Percentiles rank a stretch among this genome's conserved stretches.
These are phyloP conservation scores for Leptinotarsa haldemani DNA, from an alignment of 2,888 invertebrate species.

Conservation along the genomic window DNA sequence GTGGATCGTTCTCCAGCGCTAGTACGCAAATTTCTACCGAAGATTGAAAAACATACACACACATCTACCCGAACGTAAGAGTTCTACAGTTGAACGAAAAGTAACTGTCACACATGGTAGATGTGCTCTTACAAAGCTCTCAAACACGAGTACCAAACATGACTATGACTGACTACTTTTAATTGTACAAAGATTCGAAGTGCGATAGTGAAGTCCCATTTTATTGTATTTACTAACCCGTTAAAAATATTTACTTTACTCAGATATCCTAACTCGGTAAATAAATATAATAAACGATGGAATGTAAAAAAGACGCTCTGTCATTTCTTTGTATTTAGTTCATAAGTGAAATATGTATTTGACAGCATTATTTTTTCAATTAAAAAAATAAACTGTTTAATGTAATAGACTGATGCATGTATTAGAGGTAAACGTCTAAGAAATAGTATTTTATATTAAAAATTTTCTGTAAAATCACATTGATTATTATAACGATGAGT, in stretches of 20 bases:
- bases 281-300: slow-evolving; percentile 13
- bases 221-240: slow-evolving; percentile 11
- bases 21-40: slow-evolving; percentile 65
- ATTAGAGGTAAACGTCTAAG: slow-evolving; percentile 30
- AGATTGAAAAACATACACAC: slow-evolving; percentile 45
- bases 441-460: slow-evolving; percentile 52
- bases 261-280: not conserved
- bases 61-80: not conserved
- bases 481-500: slow-evolving; percentile 46
- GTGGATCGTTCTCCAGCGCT: slow-evolving; percentile 65
- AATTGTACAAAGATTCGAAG: slow-evolving; percentile 22
- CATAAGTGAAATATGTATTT: slow-evolving; percentile 14
- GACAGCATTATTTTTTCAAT: slow-evolving; percentile 21
- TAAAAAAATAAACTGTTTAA: not conserved
- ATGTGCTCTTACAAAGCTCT: not conserved
- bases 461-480: slow-evolving; percentile 48
- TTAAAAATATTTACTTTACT: not conserved
- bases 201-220: slow-evolving; percentile 1
- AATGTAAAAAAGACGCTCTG: not conserved
- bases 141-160: slow-evolving; percentile 34
- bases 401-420: slow-evolving; percentile 43
- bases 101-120: slow-evolving; percentile 6
- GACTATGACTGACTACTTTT: slow-evolving; percentile 40
- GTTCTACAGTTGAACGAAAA: not conserved
- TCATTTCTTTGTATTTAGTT: slow-evolving; percentile 20